Percentiles rank a stretch among this genome's conserved stretches.
phyloP scores from a whole-genome alignment of 2,113 vertebrate species.

The Narcine bancroftii region DNA sequence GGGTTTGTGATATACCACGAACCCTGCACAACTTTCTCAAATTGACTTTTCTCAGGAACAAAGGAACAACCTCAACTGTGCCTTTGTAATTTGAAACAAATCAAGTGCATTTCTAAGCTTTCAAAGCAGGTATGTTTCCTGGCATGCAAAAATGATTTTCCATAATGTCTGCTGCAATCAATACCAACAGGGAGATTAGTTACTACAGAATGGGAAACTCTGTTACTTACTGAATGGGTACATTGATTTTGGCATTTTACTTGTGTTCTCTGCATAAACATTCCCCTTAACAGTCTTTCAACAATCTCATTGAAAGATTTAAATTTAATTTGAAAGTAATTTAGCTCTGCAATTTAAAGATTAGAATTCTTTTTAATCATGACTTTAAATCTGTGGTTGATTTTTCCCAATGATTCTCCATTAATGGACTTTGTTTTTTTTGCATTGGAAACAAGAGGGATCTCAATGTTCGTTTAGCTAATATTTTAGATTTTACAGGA shows the following conservation, averaged over 20 bases:
- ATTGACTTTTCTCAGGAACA: background rate
- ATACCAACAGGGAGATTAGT: background rate
- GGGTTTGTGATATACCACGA: background rate
- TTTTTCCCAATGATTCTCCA: constrained; percentile 22
- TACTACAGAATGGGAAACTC: background rate
- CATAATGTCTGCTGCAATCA: background rate
- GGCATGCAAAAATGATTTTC: constrained; percentile 20
- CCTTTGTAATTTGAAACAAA: background rate
- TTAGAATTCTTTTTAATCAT: background rate
- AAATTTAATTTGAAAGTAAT: constrained; percentile 9
- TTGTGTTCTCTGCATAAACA: background rate
- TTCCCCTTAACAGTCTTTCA: too few species aligned
- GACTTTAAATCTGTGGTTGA: background rate
- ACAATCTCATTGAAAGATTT: background rate
- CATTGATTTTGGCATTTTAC: constrained; percentile 22
- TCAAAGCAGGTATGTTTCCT: background rate
- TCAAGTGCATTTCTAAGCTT: background rate
- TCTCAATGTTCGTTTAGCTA: too few species aligned
- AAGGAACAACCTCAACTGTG: background rate
- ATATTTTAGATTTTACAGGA: too few species aligned
- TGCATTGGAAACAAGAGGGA: too few species aligned
- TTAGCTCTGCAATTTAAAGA: constrained; percentile 20
- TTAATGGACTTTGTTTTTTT: background rate
- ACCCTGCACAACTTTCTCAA: background rate
- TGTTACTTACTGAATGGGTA: background rate